phyloP scores from a whole-genome alignment of 2,113 vertebrate species.

The Oostethus manadensis region DNA sequence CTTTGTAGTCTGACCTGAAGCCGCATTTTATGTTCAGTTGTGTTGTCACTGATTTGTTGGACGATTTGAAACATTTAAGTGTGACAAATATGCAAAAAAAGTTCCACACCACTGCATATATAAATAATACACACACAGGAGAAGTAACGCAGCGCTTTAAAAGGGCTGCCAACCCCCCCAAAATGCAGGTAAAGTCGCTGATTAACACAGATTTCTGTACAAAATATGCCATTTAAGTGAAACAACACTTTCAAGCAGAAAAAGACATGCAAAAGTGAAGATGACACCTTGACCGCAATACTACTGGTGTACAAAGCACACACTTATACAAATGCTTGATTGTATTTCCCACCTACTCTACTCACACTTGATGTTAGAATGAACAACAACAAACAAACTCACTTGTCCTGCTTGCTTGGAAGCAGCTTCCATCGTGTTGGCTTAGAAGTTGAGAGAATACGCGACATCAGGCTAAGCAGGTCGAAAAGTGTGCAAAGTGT shows the following conservation, averaged over 20 bases:
- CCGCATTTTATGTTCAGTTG: no score
- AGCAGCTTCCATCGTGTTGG: constrained; percentile 50
- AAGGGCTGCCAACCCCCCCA: constrained; percentile 24
- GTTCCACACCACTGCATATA: no score
- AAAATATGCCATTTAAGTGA: constrained; percentile 8
- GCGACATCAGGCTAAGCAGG: constrained; percentile 25
- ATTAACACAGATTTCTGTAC: no score
- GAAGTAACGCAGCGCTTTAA: background rate
- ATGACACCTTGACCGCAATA: background rate
- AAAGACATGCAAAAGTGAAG: constrained; percentile 33
- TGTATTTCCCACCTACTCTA: background rate
- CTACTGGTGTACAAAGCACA: background rate
- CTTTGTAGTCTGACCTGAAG: no score
- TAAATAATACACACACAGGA: background rate
- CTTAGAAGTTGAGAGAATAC: constrained; percentile 46
- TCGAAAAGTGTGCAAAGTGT: background rate
- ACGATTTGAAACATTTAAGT: no score
- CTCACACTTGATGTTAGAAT: constrained; percentile 29
- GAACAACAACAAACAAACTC: constrained; percentile 49
- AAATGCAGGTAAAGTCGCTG: background rate
- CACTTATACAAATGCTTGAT: background rate
- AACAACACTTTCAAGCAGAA: constrained; percentile 11
- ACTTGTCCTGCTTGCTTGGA: constrained; percentile 47
- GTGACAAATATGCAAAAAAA: no score
- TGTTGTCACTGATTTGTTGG: no score